Conservation (phyloP, 1,140 invertebrate species). For the Conus betulinus region DNA sequence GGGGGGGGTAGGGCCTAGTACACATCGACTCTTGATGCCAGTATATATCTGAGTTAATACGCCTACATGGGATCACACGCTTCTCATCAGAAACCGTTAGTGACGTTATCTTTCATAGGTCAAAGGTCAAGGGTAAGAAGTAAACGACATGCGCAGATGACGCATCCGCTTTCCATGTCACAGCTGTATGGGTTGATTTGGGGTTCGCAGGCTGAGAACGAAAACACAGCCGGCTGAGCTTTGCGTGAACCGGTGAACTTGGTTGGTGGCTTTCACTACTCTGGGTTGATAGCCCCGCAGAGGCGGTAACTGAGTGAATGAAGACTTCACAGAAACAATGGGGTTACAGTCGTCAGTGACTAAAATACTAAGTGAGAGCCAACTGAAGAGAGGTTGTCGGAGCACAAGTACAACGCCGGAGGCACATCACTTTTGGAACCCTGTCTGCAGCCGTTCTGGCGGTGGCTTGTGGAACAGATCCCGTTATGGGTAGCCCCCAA, state of each 20-base stretch:
- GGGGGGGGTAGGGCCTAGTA: too few relatives aligned
- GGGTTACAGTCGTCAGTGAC: constrained; percentile 44
- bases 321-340: not conserved
- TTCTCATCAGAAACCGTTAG: too few relatives aligned
- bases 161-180: constrained; percentile 20
- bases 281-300: not conserved
- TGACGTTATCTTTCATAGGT: not conserved
- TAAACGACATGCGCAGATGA: not conserved
- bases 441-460: constrained; percentile 96
- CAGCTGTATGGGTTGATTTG: not conserved
- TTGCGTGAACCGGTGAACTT: not conserved
- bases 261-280: not conserved
- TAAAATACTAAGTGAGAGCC: constrained; percentile 71
- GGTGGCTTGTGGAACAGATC: constrained; percentile 93
- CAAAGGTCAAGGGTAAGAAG: not conserved
- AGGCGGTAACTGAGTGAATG: not conserved
- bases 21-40: too few relatives aligned
- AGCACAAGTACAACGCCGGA: constrained; percentile 96
- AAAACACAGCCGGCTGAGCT: not conserved
- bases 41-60: too few relatives aligned
- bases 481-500: constrained; percentile 98
- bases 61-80: too few relatives aligned
- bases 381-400: constrained; percentile 89
- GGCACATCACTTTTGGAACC: constrained; percentile 91
- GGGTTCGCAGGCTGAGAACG: not conserved